Conservation (phyloP, 1,140 invertebrate genomes). For the Dufourea novaeangliae region DNA sequence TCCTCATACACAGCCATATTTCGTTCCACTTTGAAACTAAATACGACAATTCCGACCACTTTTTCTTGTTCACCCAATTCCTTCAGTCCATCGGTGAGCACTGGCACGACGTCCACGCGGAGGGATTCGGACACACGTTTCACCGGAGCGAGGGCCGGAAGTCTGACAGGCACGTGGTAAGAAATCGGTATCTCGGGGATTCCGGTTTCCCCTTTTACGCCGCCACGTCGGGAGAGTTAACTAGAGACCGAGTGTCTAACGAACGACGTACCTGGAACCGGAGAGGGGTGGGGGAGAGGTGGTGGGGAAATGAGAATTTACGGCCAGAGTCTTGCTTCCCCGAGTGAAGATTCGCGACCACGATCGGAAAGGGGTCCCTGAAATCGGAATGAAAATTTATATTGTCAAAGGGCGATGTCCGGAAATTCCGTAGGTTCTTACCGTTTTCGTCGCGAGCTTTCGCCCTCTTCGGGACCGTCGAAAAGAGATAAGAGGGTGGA, state of each 20-base stretch:
- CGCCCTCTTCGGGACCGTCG: background rate
- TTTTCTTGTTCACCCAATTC: background rate
- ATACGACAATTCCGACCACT: background rate
- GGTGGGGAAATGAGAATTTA: background rate
- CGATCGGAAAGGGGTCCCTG: background rate
- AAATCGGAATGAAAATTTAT: conserved; percentile 3
- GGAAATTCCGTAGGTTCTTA: background rate
- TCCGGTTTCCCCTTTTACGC: background rate
- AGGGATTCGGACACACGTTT: background rate
- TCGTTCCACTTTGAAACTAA: background rate
- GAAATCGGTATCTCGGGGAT: background rate
- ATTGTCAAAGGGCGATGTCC: too few relatives aligned
- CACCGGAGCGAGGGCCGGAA: background rate
- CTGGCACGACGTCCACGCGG: too few relatives aligned
- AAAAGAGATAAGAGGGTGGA: too few relatives aligned
- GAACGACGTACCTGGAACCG: too few relatives aligned
- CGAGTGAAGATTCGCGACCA: background rate
- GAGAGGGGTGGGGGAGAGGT: too few relatives aligned
- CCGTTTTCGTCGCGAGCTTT: background rate
- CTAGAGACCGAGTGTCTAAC: background rate
- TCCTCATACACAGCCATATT: background rate
- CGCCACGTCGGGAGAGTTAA: background rate
- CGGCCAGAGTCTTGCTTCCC: background rate
- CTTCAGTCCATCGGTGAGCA: too few relatives aligned
- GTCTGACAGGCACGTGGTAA: background rate